Evolutionary conservation across 2,797 vertebrate species (phyloP), one percentile per base, ranked within the genome.

Genomic region (Eulemur albifrons): DNA sequence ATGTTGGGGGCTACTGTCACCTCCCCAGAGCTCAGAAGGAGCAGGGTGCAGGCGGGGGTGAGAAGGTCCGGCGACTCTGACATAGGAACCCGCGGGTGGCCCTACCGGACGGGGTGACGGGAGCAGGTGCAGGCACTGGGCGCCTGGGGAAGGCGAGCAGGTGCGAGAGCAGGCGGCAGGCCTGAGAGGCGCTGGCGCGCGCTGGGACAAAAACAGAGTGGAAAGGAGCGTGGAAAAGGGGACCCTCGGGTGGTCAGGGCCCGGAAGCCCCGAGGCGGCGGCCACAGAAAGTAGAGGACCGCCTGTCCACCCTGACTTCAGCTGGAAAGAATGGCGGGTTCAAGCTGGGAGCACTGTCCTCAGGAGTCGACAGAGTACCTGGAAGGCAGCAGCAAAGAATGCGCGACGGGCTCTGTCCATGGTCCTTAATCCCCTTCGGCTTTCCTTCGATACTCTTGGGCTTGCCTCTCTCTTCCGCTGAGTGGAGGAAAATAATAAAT

Each of bases 131-230:
- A 88, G 45, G 50, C 80, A 4, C 83, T 15, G 45, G 35, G 90
- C 81, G 95, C 85, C 88, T 72, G 84, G 96, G 86, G 90, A 80
- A 75, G 84, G 40, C 81, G 89, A 85, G 95, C 92, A 95, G 95
- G 90, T 88, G 92, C 94, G 21, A 70, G 92, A 95, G 97, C 95
- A 96, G 96, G 97, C 88, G 95, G 96, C 94, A 95, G 95, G 97
- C 96, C 97, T 94, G 54, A 86, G 93, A 98, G 94, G 91, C 72
- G 54, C 86, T 81, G 95, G 94, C 63, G 61, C 61, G 98, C 98
- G 98, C 99, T 98, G 98, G 99, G 98, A 98, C 98, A 98, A 98
- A 98, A 94, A 96, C 90, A 88, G 84, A 97, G 83, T 80, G 90
- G 30, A 67, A 92, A 90, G 48, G 70, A 75, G 81, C 15, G 2